Base-by-base conservation (phyloP, 2,113 vertebrate species). In the Brachionichthys hirsutus region DNA sequence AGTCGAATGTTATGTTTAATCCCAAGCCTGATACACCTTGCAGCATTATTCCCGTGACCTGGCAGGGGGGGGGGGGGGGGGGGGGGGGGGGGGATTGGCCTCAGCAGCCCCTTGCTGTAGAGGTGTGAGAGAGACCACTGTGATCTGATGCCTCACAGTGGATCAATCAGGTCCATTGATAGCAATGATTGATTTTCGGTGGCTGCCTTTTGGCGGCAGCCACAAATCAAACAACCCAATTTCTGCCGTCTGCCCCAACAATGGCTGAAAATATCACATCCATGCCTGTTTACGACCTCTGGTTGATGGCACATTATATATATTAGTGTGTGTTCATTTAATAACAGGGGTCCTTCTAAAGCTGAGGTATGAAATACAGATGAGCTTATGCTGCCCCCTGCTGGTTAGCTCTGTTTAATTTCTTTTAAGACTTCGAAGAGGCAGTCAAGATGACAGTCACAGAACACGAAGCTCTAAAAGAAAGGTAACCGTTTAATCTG, bases 381-480 rank as follows among this genome's bases (percentile, higher is more conserved):
- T 17, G 12, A 47, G 76, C n/a, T 13, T 48, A 13, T 80, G 69
- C 79, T 67, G 86, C 80, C 82, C 73, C 63, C 88, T 86, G 67
- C 67, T 83, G 88, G 83, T 47, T 15, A 19, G 0, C 12, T 11
- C 6, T 15, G 5, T 5, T 46, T 46, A 12, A 12, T 46, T 5
- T 15, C 4, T 20, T 14, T n/a, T 10, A 43, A 13, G 16, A 9
- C 5, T 40, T 57, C 12, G 3, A 1, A 40, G 10, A 24, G 13
- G 13, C 12, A 38, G 9, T 38, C 36, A 38, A 38, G 1, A 30
- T 30, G 24, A 30, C 24, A 30, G 24, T 30, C 24, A 30, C 1
- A 30, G 8, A 30, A 30, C 24, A 30, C 24, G 8, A 30, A 30
- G 24, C 4, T 8, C 24, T 30, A 30, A 30, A 30, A 8, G 24